Percentiles rank a stretch among this genome's conserved stretches.
These are phyloP conservation scores for Tiliacea citrago DNA, from an alignment of 2,888 invertebrate species.

Conservation along the genomic window DNA sequence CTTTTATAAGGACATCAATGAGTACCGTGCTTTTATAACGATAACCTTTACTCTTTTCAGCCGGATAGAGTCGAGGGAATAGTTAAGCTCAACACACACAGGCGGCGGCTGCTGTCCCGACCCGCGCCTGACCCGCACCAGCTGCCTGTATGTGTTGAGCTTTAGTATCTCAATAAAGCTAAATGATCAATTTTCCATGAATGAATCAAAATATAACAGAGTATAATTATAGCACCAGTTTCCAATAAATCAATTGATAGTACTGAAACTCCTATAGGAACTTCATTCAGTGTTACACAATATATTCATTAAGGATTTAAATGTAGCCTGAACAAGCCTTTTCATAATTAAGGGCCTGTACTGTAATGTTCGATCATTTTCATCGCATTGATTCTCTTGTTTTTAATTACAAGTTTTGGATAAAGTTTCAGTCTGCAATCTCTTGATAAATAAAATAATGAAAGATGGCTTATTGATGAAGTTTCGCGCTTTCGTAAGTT, in stretches of 20 bases:
- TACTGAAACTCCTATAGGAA: conserved; percentile 12
- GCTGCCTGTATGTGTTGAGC: too few species aligned
- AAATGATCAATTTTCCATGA: not conserved
- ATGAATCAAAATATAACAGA: not conserved
- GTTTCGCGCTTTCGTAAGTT: not conserved
- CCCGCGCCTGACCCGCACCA: too few species aligned
- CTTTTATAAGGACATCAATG: not conserved
- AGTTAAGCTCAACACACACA: too few species aligned
- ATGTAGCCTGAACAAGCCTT: conserved; percentile 45
- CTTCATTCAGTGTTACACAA: conserved; percentile 46
- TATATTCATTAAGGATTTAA: conserved; percentile 60
- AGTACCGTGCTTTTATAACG: too few species aligned
- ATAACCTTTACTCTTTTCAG: not conserved
- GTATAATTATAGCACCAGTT: conserved; percentile 1
- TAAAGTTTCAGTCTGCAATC: conserved; percentile 13
- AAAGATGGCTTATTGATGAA: not conserved
- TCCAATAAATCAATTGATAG: conserved; percentile 28
- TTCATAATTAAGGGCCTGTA: conserved; percentile 59
- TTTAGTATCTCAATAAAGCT: not conserved
- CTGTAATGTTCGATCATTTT: conserved; percentile 68
- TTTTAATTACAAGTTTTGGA: conserved; percentile 63
- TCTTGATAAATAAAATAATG: conserved; percentile 3
- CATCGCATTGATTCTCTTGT: conserved; percentile 65
- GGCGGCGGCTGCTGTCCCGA: too few species aligned
- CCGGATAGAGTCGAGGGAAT: too few species aligned